Evolutionary conservation across 2,113 vertebrate species (phyloP), one percentile per base, ranked within the genome.

Genomic region (Scomber scombrus): DNA sequence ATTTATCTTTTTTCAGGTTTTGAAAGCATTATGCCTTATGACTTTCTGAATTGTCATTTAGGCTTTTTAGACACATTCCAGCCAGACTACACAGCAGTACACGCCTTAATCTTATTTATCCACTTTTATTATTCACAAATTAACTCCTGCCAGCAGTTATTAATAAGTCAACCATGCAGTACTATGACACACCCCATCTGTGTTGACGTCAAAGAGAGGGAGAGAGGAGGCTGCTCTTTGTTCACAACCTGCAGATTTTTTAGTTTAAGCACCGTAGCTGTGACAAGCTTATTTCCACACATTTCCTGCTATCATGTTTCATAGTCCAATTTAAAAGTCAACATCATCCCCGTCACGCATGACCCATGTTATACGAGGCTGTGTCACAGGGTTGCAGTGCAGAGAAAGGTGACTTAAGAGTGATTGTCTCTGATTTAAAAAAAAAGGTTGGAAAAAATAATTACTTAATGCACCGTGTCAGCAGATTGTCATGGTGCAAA

Each of bases 251-350:
- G 49, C 14, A 0, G 7, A 60, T 66, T 50, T 50, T 50, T 10
- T 40, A 5, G 5, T 61, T 21, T 14, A 66, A 52, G 26, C 62
- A 68, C 23, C 50, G 11, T 50, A 57, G 45, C 77, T 5, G 62
- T 51, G 21, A 82, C 64, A 62, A 84, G 31, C 55, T 40, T 29
- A 26, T 85, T 75, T 79, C 64, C 73, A 70, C 58, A 43, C 26
- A 60, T 29, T 60, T 70, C 57, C 81, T 9, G 55, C 46, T 57
- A 71, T 88, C 61, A 5, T 14, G 64, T 91, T 83, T 60, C 71
- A 49, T 73, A 49, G 23, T 56, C 49, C 54, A 72, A 86, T 78
- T 75, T 56, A 12, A 56, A 40, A 63, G 49, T 76, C 46, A 13
- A 58, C 29, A 51, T 29, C 4, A 8, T 10, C n/a, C 14, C 14